Conservation (phyloP, 2,113 vertebrate species). For the Prionailurus bengalensis region DNA sequence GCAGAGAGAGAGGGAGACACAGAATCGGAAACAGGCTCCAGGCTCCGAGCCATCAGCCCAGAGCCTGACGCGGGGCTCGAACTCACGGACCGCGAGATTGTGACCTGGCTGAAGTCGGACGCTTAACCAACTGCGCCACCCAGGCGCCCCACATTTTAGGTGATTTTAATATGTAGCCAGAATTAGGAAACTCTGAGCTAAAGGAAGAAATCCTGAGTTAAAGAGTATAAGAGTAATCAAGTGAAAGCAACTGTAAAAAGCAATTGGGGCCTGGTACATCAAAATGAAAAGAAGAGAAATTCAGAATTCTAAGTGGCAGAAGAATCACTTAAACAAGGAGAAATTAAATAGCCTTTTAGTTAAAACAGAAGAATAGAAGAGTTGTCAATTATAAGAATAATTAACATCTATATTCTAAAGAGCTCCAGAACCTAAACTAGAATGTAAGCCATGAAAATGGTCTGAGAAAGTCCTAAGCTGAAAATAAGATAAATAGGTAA, state of each 20-base stretch:
- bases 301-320: constrained; percentile 1
- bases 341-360: constrained; percentile 33
- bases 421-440: not conserved
- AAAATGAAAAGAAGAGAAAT: not conserved
- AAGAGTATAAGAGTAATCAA: not conserved
- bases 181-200: not conserved
- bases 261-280: not conserved
- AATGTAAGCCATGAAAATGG: constrained; percentile 8
- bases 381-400: constrained; percentile 4
- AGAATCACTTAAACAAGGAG: not conserved
- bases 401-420: constrained; percentile 37
- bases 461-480: not conserved
- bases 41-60: too few relatives aligned
- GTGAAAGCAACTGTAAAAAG: constrained; percentile 17
- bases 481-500: not conserved
- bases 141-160: not conserved
- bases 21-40: too few relatives aligned
- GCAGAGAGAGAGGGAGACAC: too few relatives aligned
- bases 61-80: too few relatives aligned
- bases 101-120: too few relatives aligned
- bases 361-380: not conserved
- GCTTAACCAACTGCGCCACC: too few relatives aligned
- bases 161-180: not conserved
- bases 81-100: too few relatives aligned
- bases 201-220: not conserved